Evolutionary conservation across 2,888 invertebrate species (phyloP), one percentile per base, ranked within the genome.

Genomic region (Cheilosia scutellata): DNA sequence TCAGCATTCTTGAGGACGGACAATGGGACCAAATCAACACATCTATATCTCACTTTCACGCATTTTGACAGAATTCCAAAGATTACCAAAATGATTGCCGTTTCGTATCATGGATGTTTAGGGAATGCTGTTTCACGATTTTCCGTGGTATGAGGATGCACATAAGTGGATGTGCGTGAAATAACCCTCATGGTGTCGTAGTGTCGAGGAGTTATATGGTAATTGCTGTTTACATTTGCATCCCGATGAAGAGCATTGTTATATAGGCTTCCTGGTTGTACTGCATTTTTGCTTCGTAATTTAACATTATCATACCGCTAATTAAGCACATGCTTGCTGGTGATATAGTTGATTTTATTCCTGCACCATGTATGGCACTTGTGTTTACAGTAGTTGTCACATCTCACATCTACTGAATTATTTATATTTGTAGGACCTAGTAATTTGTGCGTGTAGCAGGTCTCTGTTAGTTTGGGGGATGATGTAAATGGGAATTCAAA

Each of bases 221-320:
- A 74, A 74, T 80, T 75, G 55, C 31, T 62, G 60, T 75, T 62
- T 68, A 49, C 60, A 74, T 62, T 68, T 79, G 57, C 74, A 68
- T 74, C 60, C 55, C 60, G 53, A 75, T 79, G 65, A 65, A 44
- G 9, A 31, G 51, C 31, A 42, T 63, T 63, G 49, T 63, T 76
- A 27, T 44, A 20, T 20, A 20, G 20, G 66, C 75, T 66, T 66
- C 65, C 66, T 57, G 57, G 44, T 57, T 44, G 16, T 37, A 62
- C 31, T 40, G 49, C 25, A 71, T 53, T 74, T 74, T 72, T 72
- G 20, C 51, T 5, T 33, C 33, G 27, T 55, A 55, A 33, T 44
- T 63, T 47, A 57, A 65, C 37, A 65, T 75, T 42, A 42, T 42
- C 55, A 44, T 31, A 31, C 55, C 55, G 68, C 20, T 44, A 70